phyloP scores from a whole-genome alignment of 2,888 invertebrate species.

The Cephus sareptanus region DNA sequence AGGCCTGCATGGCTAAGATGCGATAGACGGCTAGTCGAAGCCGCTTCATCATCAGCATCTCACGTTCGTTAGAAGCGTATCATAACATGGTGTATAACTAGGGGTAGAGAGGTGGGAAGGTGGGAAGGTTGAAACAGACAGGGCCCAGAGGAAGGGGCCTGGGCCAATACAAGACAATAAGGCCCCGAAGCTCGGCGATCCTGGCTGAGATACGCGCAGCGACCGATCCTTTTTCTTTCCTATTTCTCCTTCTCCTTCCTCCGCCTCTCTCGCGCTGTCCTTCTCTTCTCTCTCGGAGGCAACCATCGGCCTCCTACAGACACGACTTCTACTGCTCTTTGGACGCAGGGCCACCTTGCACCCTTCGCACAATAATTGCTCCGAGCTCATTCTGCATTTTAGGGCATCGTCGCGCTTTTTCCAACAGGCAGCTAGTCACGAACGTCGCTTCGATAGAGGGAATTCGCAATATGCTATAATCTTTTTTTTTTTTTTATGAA shows the following conservation, averaged over 20 bases:
- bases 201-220: slow-evolving; percentile 40
- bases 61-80: slow-evolving; percentile 49
- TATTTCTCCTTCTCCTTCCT: slow-evolving; percentile 2
- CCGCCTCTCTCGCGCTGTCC: slow-evolving; percentile 28
- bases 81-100: slow-evolving; percentile 51
- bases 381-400: slow-evolving; percentile 40
- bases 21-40: neutral
- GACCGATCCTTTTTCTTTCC: slow-evolving; percentile 25
- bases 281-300: neutral
- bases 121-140: neutral
- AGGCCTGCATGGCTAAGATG: neutral
- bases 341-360: slow-evolving; percentile 22
- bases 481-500: too few species aligned
- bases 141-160: slow-evolving; percentile 20
- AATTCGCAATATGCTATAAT: too few species aligned
- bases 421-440: too few species aligned
- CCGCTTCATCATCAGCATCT: slow-evolving; percentile 41
- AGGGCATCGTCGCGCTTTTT: neutral
- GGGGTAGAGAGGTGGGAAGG: slow-evolving; percentile 36
- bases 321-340: slow-evolving; percentile 18
- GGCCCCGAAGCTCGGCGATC: slow-evolving; percentile 46
- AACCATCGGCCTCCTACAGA: too few species aligned
- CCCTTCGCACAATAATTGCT: slow-evolving; percentile 17
- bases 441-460: too few species aligned
- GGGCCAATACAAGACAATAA: slow-evolving; percentile 51